Evolutionary conservation across 23 tunicate species (phyloP), one percentile per base, ranked within the genome.

Genomic region (Ciona savignyi): DNA sequence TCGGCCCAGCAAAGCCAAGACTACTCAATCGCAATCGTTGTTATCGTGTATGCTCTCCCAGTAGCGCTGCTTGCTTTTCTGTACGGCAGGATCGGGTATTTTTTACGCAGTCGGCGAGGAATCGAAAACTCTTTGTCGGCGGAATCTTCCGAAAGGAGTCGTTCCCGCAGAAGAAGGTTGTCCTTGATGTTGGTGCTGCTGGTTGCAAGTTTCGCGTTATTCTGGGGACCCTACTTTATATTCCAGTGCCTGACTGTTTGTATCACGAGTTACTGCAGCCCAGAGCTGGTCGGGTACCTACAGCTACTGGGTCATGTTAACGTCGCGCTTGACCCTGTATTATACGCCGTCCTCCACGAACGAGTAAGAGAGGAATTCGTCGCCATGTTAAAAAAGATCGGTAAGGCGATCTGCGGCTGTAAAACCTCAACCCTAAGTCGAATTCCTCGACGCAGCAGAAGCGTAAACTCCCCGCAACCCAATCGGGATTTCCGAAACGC

Each of bases 171-270:
- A 66, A 63, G 73, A 1, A 67, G 78, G n/a, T 32, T 84, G 6
- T 19, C 71, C 28, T 15, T 66, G 31, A 49, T 84, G 67, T 48
- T 84, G 56, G 65, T 77, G 15, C 64, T 71, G 22, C 72, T 84
- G 33, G 89, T 77, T 0, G 74, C 60, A 2, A 64, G 62, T 3
- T 84, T 84, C 49, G 82, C 83, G 21, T 63, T 84, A 60, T 70
- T 71, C 61, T 84, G 89, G 89, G 89, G 89, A 23, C 89, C 89
- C 23, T 84, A 77, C 61, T 84, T 84, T 35, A 65, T 77, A 2
- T 30, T 77, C n/a, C 78, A 72, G 75, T 81, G 86, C 33, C 28
- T 81, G 1, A 27, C 20, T 22, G 60, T 56, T 30, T 78, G 75
- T 33, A 51, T 35, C 4, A 30, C 31, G 11, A 42, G 68, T 0